phyloP scores from a whole-genome alignment of 1,140 invertebrate genomes.

The Nasonia longicornis region DNA sequence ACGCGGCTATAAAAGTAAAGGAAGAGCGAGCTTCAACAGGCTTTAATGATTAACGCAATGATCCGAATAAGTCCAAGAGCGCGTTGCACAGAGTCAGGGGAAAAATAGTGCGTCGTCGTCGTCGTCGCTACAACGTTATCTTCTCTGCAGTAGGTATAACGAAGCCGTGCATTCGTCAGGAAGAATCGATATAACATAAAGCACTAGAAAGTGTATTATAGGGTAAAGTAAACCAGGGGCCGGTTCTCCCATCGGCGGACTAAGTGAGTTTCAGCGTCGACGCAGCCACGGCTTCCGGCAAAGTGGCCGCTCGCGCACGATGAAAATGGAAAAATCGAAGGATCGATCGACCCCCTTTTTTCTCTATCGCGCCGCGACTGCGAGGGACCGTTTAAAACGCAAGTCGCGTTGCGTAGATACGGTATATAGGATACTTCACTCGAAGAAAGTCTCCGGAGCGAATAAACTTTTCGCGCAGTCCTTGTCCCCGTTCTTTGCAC shows the following conservation, averaged over 20 bases:
- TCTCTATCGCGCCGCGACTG: background rate
- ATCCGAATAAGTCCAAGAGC: no score
- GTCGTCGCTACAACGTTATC: no score
- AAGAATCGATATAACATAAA: conserved; percentile 14
- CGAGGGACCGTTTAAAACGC: background rate
- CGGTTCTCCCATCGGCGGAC: background rate
- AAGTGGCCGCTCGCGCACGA: background rate
- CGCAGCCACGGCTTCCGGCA: background rate
- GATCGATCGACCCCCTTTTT: conserved; percentile 9
- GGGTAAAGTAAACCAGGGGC: background rate
- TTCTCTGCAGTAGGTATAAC: no score
- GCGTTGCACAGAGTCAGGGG: no score
- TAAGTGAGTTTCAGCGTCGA: conserved; percentile 15
- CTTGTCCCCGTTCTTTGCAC: conserved; percentile 9
- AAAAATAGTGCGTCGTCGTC: no score
- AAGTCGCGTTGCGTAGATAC: background rate
- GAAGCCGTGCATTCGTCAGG: background rate
- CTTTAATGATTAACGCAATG: no score
- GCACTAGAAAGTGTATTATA: background rate
- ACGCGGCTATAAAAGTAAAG: no score
- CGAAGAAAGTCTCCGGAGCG: conserved; percentile 7
- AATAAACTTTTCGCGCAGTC: conserved; percentile 10
- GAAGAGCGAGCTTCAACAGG: no score
- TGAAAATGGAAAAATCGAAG: conserved; percentile 30
- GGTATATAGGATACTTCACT: background rate